phyloP scores from a whole-genome alignment of 2,888 invertebrate genomes.

The Heliconius hortense region DNA sequence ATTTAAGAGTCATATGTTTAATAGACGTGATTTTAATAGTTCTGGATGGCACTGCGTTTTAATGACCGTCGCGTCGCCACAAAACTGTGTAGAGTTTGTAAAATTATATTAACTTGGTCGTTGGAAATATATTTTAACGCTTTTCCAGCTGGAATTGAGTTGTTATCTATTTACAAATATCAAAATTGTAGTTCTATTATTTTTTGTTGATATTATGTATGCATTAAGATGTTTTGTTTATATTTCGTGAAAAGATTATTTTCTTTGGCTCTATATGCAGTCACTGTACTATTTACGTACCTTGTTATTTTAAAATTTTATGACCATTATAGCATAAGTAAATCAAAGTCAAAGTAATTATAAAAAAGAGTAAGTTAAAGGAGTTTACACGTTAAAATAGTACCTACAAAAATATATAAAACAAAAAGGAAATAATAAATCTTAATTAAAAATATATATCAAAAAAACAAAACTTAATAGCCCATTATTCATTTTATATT shows the following conservation, averaged over 20 bases:
- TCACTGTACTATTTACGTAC: no score
- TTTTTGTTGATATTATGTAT: not conserved
- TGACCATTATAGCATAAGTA: no score
- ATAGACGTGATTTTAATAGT: conserved; percentile 46
- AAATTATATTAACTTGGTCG: conserved; percentile 2
- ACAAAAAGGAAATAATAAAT: not conserved
- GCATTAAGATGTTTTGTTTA: no score
- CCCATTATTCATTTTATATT: conserved; percentile 1
- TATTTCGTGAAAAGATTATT: no score
- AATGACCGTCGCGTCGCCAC: conserved; percentile 25
- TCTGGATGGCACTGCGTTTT: conserved; percentile 34
- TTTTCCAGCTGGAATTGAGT: not conserved
- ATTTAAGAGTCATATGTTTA: conserved; percentile 41
- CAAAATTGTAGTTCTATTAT: not conserved
- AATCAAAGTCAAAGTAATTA: no score
- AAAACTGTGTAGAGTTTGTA: not conserved
- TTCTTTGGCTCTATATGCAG: no score
- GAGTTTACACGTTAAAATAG: no score
- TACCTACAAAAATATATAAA: not conserved
- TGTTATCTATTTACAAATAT: conserved; percentile 7
- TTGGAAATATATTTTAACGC: not conserved
- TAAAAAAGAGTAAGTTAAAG: no score
- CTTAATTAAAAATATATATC: not conserved
- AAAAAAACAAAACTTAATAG: not conserved
- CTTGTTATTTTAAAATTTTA: no score